Base-by-base conservation (phyloP, 2,113 vertebrate genomes). In the Xenopus tropicalis region DNA sequence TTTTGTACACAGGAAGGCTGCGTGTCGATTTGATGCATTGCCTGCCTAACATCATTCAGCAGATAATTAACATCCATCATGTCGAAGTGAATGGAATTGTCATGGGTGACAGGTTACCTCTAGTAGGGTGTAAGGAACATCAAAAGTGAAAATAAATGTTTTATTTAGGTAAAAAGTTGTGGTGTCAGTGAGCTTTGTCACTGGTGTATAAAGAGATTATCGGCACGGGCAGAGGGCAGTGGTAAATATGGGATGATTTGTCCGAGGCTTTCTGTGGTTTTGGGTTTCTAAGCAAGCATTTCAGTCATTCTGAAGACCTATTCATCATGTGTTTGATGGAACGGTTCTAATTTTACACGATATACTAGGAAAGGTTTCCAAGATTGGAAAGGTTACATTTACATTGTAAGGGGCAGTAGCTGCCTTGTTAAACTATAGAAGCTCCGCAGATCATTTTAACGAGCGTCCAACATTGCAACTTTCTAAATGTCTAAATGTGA, bases 71-170 rank as follows among this genome's bases (percentile, higher is more conserved):
- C 21, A 46, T 23, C 72, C n/a, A 19, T 74, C 63, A 66, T 10
- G 57, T 65, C 1, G 17, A 73, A 37, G 58, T 65, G n/a, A 66
- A 44, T 57, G 48, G 62, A 20, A 43, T 66, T 66, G 71, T 73
- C 71, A 64, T 58, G 58, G 48, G 51, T 73, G 70, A 72, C 25
- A 56, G 56, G 57, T 65, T 43, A 65, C 46, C 48, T 67, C 22
- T 29, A 48, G 44, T 59, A 59, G 43, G 54, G 54, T 14, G 21
- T 17, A 59, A 48, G 22, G 20, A 67, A 74, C 71, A 65, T 73
- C 71, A 73, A 73, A 57, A 56, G 46, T 25, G 20, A 66, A 56
- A 43, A 52, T 9, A 69, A 56, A 48, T 13, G 46, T 48, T 48
- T 48, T 48, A 48, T 48, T 48, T 48, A 20, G 56, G 24, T 6